Base-by-base conservation (phyloP, 2,113 vertebrate species). In the Hepsetus odoe region DNA sequence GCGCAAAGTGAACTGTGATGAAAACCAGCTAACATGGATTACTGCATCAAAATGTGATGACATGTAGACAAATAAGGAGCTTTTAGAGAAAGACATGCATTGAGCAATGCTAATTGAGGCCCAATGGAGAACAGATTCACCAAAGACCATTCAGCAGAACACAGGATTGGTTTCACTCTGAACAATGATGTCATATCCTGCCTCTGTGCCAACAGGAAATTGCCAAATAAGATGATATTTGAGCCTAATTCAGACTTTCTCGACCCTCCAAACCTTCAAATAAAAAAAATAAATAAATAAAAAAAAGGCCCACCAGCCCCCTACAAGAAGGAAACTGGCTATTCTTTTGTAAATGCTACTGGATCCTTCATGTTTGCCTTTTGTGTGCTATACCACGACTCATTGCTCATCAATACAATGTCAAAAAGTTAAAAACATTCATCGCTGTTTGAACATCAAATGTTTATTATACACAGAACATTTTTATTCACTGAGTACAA, bases 251-350 rank as follows among this genome's bases (percentile, higher is more conserved):
- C 13, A 49, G 42, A 33, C n/a, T 62, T n/a, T 72, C 12, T 7
- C 44, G n/a, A 35, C 7, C 44, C 30, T 38, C 32, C 20, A 65
- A 53, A 35, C 24, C 30, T 14, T 35, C 8, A 33, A 33, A 49
- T 49, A 58, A 74, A 4, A 26, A 5, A 40, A 16, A 18, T 28
- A 44, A 58, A 42, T 44, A 61, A 71, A 71, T 71, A 18, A 55
- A 24, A 16, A 6, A 70, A n/a, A 28, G 53, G 9, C 30, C 22
- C 35, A 59, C 51, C 12, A 58, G 22, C n/a, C 9, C 55, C 33
- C 32, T 7, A 8, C 18, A 6, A 22, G 61, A 11, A n/a, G 51
- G 35, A 38, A 65, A 65, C 38, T 8, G 20, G 10, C 18, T 49
- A 74, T 32, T 62, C 32, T 14, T 32, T 62, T 38, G 49, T 3